These are phyloP conservation scores for Astreopora myriophthalma DNA, from an alignment of 64 coral and sea anemone species.

Conservation along the genomic window DNA sequence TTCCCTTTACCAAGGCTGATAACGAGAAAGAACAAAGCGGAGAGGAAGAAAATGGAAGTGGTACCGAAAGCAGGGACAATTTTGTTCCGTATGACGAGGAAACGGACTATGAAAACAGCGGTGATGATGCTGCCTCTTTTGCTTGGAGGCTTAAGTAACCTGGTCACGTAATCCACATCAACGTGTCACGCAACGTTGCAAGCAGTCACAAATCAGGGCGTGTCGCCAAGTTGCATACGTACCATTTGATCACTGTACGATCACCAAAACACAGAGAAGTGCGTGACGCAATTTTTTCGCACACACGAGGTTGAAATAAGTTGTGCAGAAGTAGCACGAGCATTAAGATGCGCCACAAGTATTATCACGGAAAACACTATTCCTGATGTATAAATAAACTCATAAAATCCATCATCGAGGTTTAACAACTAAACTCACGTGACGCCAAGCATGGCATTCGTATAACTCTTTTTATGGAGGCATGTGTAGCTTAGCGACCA, in stretches of 20 bases:
- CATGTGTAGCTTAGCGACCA: no score
- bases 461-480: no score
- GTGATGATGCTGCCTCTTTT: background rate
- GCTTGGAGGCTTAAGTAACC: background rate
- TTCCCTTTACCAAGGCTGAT: background rate
- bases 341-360: background rate
- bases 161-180: background rate
- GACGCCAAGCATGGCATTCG: background rate
- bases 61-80: background rate
- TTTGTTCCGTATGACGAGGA: slow-evolving; percentile 4
- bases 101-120: background rate
- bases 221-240: background rate
- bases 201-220: background rate
- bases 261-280: background rate
- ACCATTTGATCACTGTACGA: background rate
- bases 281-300: background rate
- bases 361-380: background rate
- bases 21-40: background rate
- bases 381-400: background rate
- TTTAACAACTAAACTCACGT: background rate
- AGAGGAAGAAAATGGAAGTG: background rate
- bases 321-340: no score
- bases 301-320: background rate
- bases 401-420: background rate
- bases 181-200: background rate